phyloP scores from a whole-genome alignment of 1,140 invertebrate species.

The Arion vulgaris region DNA sequence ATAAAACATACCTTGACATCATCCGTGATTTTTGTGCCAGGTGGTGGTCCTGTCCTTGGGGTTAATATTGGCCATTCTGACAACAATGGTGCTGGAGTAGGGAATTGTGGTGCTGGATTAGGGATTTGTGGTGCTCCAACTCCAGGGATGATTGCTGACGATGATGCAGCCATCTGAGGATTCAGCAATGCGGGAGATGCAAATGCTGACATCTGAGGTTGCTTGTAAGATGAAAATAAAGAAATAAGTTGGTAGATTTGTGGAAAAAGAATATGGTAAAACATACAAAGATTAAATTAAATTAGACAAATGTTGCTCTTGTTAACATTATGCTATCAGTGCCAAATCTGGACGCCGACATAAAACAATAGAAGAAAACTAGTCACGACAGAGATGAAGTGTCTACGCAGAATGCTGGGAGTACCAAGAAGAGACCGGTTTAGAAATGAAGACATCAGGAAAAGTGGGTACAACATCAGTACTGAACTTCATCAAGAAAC shows the following conservation, averaged over 20 bases:
- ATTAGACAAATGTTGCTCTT: background rate
- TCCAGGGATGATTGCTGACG: background rate
- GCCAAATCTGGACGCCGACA: no score
- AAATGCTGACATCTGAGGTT: background rate
- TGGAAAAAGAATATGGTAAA: background rate
- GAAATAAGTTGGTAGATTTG: background rate
- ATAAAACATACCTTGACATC: background rate
- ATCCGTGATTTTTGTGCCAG: constrained; percentile 34
- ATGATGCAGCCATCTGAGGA: background rate
- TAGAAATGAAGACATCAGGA: no score
- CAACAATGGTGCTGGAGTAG: background rate
- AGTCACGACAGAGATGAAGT: background rate
- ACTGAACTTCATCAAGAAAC: no score
- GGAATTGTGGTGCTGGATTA: background rate
- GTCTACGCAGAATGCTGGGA: no score
- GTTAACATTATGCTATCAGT: no score
- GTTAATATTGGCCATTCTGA: constrained; percentile 23
- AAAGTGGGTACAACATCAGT: no score
- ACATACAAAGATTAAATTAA: background rate
- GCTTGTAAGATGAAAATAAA: background rate
- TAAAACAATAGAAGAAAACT: no score
- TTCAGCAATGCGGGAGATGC: constrained; percentile 19
- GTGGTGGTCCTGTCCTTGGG: constrained; percentile 14
- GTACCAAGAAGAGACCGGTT: no score
- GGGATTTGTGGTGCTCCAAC: background rate